Conservation (phyloP, 2,113 vertebrate genomes). For the Burhinus bistriatus region DNA sequence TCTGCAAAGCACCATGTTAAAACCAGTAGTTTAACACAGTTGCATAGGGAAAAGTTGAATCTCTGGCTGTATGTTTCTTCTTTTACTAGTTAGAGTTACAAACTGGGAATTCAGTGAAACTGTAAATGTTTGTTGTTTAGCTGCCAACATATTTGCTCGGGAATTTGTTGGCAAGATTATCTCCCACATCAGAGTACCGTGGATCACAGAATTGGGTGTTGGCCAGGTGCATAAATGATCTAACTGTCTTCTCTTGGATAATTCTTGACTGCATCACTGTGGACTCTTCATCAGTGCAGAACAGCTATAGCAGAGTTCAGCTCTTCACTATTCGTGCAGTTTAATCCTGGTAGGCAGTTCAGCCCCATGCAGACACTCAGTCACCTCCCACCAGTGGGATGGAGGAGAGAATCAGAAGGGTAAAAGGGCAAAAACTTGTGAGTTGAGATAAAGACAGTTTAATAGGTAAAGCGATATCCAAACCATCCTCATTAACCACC, state of each 20-base stretch:
- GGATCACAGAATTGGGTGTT: background rate
- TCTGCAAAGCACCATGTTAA: background rate
- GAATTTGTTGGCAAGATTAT: background rate
- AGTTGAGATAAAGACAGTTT: background rate
- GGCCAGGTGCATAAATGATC: background rate
- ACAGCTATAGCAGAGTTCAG: background rate
- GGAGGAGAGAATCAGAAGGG: background rate
- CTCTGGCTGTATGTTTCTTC: background rate
- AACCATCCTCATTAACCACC: background rate
- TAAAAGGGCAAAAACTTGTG: background rate
- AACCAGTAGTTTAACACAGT: background rate
- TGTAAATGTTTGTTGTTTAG: background rate
- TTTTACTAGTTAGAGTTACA: background rate
- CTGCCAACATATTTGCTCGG: background rate
- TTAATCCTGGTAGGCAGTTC: background rate
- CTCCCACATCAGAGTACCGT: background rate
- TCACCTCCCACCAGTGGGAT: accelerated
- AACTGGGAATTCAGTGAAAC: background rate
- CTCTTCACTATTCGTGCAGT: background rate
- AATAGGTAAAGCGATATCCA: background rate
- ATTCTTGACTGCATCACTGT: background rate
- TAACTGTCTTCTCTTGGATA: background rate
- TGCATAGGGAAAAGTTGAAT: background rate
- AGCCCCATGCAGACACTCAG: background rate
- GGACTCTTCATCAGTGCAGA: background rate